phyloP scores from a whole-genome alignment of 2,888 invertebrate species.

The Noctua fimbriata region DNA sequence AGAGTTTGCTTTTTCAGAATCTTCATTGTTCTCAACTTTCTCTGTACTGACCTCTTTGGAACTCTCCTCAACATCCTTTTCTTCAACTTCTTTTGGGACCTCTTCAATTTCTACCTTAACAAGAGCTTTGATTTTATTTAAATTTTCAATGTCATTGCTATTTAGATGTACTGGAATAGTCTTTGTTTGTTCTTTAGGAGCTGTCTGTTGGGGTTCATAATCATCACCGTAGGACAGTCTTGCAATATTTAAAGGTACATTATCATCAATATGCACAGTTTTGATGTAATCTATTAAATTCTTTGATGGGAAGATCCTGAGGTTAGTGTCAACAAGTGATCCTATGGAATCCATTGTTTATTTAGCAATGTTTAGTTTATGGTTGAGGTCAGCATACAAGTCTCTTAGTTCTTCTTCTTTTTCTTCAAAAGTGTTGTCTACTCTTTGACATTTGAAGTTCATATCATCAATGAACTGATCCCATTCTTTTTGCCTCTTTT shows the following conservation, averaged over 20 bases:
- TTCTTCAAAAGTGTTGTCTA: conserved; percentile 94
- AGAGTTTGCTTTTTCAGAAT: conserved; percentile 41
- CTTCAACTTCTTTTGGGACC: conserved; percentile 44
- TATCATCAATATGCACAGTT: conserved; percentile 83
- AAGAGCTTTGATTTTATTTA: conserved; percentile 75
- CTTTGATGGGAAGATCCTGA: conserved; percentile 92
- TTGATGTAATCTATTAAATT: conserved; percentile 90
- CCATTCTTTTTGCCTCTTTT: conserved; percentile 91
- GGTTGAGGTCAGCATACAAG: conserved; percentile 94
- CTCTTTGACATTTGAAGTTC: conserved; percentile 93
- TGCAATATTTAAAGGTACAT: conserved; percentile 89
- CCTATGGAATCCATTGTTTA: conserved; percentile 89
- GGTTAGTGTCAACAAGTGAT: conserved; percentile 91
- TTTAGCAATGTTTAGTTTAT: conserved; percentile 91
- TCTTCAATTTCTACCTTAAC: conserved; percentile 50
- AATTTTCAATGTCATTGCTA: conserved; percentile 75
- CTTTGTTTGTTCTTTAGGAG: conserved; percentile 60
- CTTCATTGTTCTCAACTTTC: conserved; percentile 39
- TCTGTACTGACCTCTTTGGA: conserved; percentile 37
- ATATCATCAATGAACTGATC: conserved; percentile 94
- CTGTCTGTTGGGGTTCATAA: conserved; percentile 60
- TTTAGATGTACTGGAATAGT: conserved; percentile 70
- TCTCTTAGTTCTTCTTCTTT: conserved; percentile 94
- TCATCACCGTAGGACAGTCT: conserved; percentile 74
- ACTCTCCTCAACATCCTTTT: conserved; percentile 38